Evolutionary conservation across 2,888 invertebrate species (phyloP), one percentile per base, ranked within the genome.

Genomic region (Idaea biselata): DNA sequence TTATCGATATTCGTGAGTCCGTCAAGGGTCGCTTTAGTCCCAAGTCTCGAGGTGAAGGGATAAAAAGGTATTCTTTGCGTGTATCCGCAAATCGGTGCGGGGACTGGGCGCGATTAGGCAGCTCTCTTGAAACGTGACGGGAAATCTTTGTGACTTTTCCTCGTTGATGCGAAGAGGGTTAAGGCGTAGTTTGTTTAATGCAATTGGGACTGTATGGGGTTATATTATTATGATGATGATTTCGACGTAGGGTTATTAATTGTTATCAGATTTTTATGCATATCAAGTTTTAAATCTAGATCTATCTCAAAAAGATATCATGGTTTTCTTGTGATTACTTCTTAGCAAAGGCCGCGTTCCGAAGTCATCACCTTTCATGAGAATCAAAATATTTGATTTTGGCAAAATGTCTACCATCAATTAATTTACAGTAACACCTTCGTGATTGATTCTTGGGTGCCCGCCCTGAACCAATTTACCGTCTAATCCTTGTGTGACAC

Each of bases 1-100:
- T 81, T 86, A 89, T 91, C 88, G 89, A 91, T 90, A 90, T 86
- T 79, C 83, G 81, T 80, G 83, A 85, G 84, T 79, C 79, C 82
- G 87, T 83, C 86, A 70, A 78, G 77, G 79, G 79, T 79, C 18
- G 18, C 58, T 58, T 31, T 33, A 56, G 56, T 18, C 14, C 18
- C 18, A 18, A 58, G 65, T 69, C 70, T 64, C 61, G 66, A 65
- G 69, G 68, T 68, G 67, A 70, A 83, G 83, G 89, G 88, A 88
- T 89, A 87, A 88, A 88, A 87, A 86, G 86, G 83, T 84, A 82
- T 84, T 84, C 81, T 85, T 87, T 84, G 83, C 81, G 83, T 84
- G 87, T 86, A 86, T 84, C 83, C 87, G 81, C 84, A 87, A 88
- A 90, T 87, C 86, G 82, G 73, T 73, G 78, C 73, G 79, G 77